phyloP scores from a whole-genome alignment of 2,797 vertebrate species.

The Typhlichthys subterraneus region DNA sequence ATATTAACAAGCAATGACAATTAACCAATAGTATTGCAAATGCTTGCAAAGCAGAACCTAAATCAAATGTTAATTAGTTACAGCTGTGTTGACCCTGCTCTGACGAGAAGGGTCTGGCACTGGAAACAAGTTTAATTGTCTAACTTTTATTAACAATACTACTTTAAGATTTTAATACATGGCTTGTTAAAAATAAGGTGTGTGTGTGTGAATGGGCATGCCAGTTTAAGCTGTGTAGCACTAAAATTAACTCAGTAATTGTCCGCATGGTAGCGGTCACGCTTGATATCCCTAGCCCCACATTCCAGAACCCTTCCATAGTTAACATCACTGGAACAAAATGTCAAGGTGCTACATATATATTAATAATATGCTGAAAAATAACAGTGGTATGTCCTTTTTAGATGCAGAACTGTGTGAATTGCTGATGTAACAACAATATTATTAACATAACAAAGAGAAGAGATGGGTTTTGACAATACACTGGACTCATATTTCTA shows the following conservation, averaged over 20 bases:
- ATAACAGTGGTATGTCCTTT: conserved; percentile 46
- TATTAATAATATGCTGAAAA: background rate
- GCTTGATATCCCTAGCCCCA: conserved; percentile 15
- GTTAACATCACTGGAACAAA: conserved; percentile 26
- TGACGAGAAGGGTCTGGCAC: no score
- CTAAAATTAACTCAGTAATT: conserved; percentile 18
- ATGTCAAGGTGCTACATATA: conserved; percentile 5
- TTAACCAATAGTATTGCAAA: no score
- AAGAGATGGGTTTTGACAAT: background rate
- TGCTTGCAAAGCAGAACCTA: no score
- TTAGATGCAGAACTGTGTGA: background rate
- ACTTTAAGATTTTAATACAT: no score
- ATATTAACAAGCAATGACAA: no score
- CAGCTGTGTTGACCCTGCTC: no score
- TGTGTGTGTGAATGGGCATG: background rate
- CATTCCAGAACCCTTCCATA: conserved; percentile 22
- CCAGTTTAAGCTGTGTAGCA: conserved; percentile 8
- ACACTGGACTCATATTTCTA: background rate
- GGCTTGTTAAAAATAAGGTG: conserved; percentile 12
- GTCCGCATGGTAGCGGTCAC: conserved; percentile 38
- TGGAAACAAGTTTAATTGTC: no score
- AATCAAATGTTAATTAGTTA: no score
- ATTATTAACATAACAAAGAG: background rate
- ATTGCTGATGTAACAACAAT: background rate
- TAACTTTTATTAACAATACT: no score